Base-by-base conservation (phyloP, 2,888 invertebrate species). In the Pandemis cinnamomeana region DNA sequence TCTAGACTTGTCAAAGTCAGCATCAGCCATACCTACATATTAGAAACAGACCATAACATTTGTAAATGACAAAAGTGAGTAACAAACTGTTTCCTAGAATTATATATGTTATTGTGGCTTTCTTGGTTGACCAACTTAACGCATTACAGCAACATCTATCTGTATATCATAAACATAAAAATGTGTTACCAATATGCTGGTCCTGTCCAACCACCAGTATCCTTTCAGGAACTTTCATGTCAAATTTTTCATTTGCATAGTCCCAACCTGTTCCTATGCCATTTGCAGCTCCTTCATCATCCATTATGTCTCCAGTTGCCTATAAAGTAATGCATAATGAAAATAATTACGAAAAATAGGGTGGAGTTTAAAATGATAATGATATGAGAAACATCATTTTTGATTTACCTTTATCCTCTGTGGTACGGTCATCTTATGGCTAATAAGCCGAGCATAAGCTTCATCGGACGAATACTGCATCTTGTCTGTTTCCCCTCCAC, bases 181-280 rank as follows among this genome's bases (percentile, higher is more conserved):
- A 5, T 20, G 20, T 48, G 5, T 48, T 41, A 95, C 95, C 95
- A 84, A 95, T 83, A 87, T 96, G 96, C 86, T 96, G 96, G 83
- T 96, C 96, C 89, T 96, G 96, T 86, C 99, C 99, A 82, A 97
- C 95, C 64, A 99, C 97, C 80, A 99, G 95, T 87, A 99, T 99
- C 85, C 98, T 96, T 85, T 99, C 99, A 3, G 99, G 99, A 53
- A 99, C 98, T 85, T 97, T 97, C 99, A 99, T 99, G 81, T 97
- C 96, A 88, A 97, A 96, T 90, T 97, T 97, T 81, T 97, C 97
- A 82, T 95, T 95, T 76, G 95, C 95, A 86, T 95, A 95, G 80
- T 95, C 95, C 96, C 96, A 96, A 60, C 95, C 95, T 71, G 87
- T 80, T 77, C 95, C 95, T 71, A 95, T 90, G 78, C 96, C 96